Evolutionary conservation across 2,113 vertebrate species (phyloP).

Genomic region (Ochotona curzoniae): DNA sequence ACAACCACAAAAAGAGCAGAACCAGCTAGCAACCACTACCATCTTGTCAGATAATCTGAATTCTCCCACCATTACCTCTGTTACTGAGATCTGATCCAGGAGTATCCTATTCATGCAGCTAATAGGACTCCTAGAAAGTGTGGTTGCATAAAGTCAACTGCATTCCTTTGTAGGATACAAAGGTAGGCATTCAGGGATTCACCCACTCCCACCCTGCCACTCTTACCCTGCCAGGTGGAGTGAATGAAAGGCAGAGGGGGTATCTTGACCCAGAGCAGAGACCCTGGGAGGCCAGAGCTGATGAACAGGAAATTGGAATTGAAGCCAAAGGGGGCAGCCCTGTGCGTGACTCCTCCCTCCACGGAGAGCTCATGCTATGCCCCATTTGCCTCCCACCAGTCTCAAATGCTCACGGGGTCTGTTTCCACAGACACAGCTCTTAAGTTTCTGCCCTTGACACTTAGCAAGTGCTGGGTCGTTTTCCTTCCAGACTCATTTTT

Average conservation of each 20-base stretch:
- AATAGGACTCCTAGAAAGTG: neutral
- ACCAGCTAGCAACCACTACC: neutral
- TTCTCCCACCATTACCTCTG: neutral
- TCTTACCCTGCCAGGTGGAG: neutral
- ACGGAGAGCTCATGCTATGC: neutral
- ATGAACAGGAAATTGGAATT: neutral
- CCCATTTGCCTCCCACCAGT: accelerated
- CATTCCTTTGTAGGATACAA: neutral
- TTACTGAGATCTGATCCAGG: neutral
- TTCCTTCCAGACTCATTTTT: slow-evolving; percentile 52
- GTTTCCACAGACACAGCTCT: neutral
- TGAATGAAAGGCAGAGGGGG: neutral
- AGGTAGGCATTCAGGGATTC: neutral
- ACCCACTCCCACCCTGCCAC: neutral
- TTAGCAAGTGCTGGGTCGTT: slow-evolving; percentile 18
- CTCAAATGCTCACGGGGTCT: neutral
- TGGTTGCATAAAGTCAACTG: neutral
- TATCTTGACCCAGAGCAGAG: neutral
- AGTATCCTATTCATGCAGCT: neutral
- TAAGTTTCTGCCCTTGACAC: neutral
- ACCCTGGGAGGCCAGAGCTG: neutral
- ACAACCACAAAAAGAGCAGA: neutral
- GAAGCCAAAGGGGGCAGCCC: neutral
- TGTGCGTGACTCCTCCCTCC: accelerated
- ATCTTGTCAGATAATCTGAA: neutral